phyloP scores from a whole-genome alignment of 2,113 vertebrate genomes.

The Thymallus thymallus region DNA sequence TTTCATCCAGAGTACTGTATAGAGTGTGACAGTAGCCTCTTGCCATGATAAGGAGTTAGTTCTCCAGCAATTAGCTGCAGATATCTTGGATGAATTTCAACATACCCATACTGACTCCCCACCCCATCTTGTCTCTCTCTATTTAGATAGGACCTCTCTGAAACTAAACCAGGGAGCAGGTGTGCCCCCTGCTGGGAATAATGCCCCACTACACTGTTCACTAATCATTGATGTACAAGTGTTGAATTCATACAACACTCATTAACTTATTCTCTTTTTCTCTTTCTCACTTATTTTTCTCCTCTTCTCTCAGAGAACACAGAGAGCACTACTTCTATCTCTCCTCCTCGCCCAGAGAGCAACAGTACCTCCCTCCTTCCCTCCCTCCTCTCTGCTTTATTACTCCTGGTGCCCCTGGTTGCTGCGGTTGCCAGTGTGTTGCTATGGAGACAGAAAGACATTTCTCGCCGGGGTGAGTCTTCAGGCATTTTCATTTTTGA shows the following conservation, averaged over 20 bases:
- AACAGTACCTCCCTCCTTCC: constrained; percentile 42
- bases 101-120: too few relatives aligned
- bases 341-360: constrained; percentile 11
- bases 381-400: constrained; percentile 65
- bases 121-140: background rate
- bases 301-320: constrained; percentile 29
- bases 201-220: constrained; percentile 12
- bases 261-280: constrained; percentile 1
- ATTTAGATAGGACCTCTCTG: background rate
- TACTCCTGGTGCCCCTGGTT: constrained; percentile 74
- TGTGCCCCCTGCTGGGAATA: constrained; percentile 23
- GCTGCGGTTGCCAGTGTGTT: constrained; percentile 69
- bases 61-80: too few relatives aligned
- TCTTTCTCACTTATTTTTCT: background rate
- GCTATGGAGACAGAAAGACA: constrained; percentile 76
- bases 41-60: too few relatives aligned
- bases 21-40: too few relatives aligned
- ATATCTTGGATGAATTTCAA: too few relatives aligned
- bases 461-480: constrained; percentile 71
- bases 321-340: constrained; percentile 36
- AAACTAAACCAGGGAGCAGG: constrained; percentile 19
- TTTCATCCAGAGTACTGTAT: too few relatives aligned
- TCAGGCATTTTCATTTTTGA: constrained; percentile 53
- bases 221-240: background rate
- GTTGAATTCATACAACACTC: constrained; percentile 12